These are phyloP conservation scores for Emmelina monodactyla DNA, from an alignment of 2,888 invertebrate species.

Conservation along the genomic window DNA sequence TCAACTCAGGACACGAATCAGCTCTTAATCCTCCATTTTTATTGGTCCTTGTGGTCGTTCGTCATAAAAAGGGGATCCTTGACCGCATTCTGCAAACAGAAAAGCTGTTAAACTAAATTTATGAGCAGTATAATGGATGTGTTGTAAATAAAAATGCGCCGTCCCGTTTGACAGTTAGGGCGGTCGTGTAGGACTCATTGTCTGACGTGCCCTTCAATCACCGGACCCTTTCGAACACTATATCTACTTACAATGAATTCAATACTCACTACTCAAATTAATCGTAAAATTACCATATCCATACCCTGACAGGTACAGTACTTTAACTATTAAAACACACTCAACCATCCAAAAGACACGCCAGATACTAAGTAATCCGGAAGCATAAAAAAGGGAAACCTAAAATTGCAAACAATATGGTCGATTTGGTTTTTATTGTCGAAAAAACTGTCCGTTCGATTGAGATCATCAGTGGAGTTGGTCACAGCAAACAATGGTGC, in stretches of 20 bases:
- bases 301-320: background rate
- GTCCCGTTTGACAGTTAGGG: conserved; percentile 30
- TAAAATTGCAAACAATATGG: conserved; percentile 50
- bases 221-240: background rate
- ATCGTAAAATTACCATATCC: background rate
- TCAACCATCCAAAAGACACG: conserved; percentile 1
- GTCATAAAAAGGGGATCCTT: conserved; percentile 29
- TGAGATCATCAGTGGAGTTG: conserved; percentile 41
- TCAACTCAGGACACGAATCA: conserved; percentile 6
- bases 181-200: too few species aligned
- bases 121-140: conserved; percentile 25
- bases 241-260: background rate
- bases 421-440: conserved; percentile 26
- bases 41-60: conserved; percentile 23
- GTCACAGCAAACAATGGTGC: conserved; percentile 50
- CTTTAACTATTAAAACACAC: too few species aligned
- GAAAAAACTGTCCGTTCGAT: conserved; percentile 41
- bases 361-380: conserved; percentile 29
- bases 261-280: background rate
- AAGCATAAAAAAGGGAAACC: conserved; percentile 45
- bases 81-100: conserved; percentile 27
- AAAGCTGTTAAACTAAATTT: conserved; percentile 38
- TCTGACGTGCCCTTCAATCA: conserved; percentile 40
- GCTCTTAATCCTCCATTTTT: conserved; percentile 7
- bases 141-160: conserved; percentile 29